phyloP scores from a whole-genome alignment of 2,888 invertebrate species.

The Mystacides longicornis region DNA sequence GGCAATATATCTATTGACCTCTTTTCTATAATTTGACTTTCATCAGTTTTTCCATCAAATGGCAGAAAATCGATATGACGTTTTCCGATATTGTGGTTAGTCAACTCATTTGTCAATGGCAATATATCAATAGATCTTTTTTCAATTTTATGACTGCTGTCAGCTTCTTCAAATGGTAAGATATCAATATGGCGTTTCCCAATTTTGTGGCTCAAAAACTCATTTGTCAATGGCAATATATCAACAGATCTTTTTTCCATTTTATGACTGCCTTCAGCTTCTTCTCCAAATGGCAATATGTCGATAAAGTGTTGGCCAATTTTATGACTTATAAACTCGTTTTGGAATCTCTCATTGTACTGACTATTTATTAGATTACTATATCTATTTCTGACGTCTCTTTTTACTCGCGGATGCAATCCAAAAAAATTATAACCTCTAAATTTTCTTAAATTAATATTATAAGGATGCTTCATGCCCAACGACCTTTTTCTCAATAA shows the following conservation, averaged over 20 bases:
- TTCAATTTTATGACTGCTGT: neutral
- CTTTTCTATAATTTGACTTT: neutral
- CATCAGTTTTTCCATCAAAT: neutral
- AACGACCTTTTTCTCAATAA: constrained; percentile 10
- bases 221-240: neutral
- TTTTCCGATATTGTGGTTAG: neutral
- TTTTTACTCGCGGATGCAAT: constrained; percentile 20
- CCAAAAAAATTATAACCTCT: constrained; percentile 21
- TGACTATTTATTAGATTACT: neutral
- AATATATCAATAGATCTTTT: neutral
- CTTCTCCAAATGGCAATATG: neutral
- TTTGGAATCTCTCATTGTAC: too few species aligned
- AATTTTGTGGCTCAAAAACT: neutral
- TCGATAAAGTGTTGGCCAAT: neutral
- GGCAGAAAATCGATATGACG: neutral
- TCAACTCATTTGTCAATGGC: neutral
- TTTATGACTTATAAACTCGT: neutral
- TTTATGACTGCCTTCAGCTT: too few species aligned
- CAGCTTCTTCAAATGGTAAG: neutral
- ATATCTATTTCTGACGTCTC: constrained; percentile 17
- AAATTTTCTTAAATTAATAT: constrained; percentile 6
- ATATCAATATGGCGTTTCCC: neutral
- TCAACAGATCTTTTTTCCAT: neutral
- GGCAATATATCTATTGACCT: neutral
- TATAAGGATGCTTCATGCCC: constrained; percentile 4